Percentiles rank a stretch among this genome's conserved stretches.
These are phyloP conservation scores for Cantharis rustica DNA, from an alignment of 2,888 invertebrate species.

Conservation along the genomic window DNA sequence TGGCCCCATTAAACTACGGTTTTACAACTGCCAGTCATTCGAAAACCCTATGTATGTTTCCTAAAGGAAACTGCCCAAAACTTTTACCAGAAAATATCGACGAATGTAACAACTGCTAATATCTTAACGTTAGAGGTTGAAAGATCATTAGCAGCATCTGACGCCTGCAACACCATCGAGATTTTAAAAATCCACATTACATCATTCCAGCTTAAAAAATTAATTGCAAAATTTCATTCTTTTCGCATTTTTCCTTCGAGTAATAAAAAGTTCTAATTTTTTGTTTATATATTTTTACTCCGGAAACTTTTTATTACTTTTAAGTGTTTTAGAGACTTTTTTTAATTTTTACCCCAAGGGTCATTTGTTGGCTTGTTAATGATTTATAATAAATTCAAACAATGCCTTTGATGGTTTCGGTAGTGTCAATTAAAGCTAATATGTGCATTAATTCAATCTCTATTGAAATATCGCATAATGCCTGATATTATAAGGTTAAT, in stretches of 20 bases:
- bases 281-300: not conserved
- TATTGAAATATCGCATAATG: not conserved
- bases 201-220: not conserved
- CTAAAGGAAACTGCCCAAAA: no score
- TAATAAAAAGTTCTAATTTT: not conserved
- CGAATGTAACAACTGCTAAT: conserved; percentile 6
- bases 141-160: conserved; percentile 13
- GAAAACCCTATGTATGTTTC: no score
- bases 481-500: not conserved
- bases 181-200: not conserved
- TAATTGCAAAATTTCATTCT: not conserved
- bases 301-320: not conserved
- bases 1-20: not conserved
- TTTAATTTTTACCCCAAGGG: not conserved
- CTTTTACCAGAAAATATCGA: not conserved
- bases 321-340: not conserved
- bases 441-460: not conserved
- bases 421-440: not conserved
- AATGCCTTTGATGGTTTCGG: not conserved
- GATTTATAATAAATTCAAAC: not conserved
- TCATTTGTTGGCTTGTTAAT: not conserved
- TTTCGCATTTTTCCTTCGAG: not conserved
- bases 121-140: conserved; percentile 5
- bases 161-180: not conserved
- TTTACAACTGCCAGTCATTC: no score